Evolutionary conservation across 2,113 vertebrate species (phyloP), one percentile per base, ranked within the genome.

Genomic region (Phyllopteryx taeniolatus): DNA sequence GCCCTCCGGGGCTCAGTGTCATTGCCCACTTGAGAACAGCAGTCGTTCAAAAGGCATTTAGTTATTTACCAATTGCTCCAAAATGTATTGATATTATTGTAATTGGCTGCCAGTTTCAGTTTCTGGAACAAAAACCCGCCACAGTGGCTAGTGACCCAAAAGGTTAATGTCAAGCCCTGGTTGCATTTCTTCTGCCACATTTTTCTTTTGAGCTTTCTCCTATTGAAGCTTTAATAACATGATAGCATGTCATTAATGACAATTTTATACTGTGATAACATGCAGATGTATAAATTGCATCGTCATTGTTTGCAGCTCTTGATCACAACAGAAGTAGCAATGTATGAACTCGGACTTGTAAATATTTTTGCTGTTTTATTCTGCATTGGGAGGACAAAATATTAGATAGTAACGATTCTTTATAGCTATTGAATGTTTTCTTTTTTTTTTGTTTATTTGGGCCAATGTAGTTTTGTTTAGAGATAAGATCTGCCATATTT

Each of bases 381-480:
- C 68, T 65, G 64, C 64, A 73, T 66, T 5, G 31, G 56, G 20
- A n/a, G 56, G 20, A 68, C 13, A 74, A 35, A 71, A 74, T 59
- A 27, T 17, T 68, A n/a, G n/a, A n/a, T n/a, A 69, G 60, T 33
- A 9, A 73, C 81, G 22, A 85, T 78, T 75, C 33, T 74, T 11
- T 43, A 8, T 84, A 79, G 83, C 67, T 88, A 87, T 89, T 81
- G 84, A 86, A 88, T 83, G 68, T 80, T 68, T 73, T 47, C 43
- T 78, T 68, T 62, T 44, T 70, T 67, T 60, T 22, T 35, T 69
- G 76, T 5, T 73, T 47, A 67, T 76, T 76, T 78, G 83, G 61
- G 83, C 77, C 77, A 86, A 67, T 83, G 78, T 83, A 73, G 54
- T 54, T 72, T 27, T 81, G 79, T 86, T 80, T 80, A 78, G 70